Percentiles rank a stretch among this genome's conserved stretches.
Conservation (phyloP, 1,140 invertebrate genomes). For the Holcopasites calliopsidis region DNA sequence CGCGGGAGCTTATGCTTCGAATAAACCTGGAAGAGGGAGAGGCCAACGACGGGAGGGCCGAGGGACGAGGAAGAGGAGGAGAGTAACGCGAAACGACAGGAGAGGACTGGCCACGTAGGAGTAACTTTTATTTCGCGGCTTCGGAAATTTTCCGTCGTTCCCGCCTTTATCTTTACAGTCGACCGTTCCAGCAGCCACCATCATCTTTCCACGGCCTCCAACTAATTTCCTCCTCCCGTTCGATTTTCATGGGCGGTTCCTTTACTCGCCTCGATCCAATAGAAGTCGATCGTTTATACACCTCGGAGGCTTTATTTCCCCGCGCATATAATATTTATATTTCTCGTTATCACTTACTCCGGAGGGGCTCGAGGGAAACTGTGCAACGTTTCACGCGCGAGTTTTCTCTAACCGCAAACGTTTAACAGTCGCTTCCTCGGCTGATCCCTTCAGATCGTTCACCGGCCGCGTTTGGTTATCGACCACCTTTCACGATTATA, state of each 20-base stretch:
- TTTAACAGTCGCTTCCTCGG: not conserved
- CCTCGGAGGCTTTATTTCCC: conserved; percentile 55
- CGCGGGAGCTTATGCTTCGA: conserved; percentile 68
- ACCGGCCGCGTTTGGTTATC: not conserved
- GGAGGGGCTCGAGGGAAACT: not conserved
- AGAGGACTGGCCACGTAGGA: conserved; percentile 4
- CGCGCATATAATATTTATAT: conserved; percentile 74
- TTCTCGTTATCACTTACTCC: conserved; percentile 71
- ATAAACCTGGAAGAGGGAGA: conserved; percentile 65
- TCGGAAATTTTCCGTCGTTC: conserved; percentile 43
- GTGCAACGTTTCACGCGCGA: not conserved
- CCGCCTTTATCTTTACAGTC: conserved; percentile 68
- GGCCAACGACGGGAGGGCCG: not conserved
- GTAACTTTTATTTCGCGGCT: conserved; percentile 56
- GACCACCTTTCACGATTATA: conserved; percentile 20
- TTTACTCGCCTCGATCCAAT: conserved; percentile 58
- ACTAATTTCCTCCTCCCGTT: conserved; percentile 75
- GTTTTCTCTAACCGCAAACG: not conserved
- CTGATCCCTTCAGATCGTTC: conserved; percentile 19
- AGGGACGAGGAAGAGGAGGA: conserved; percentile 30
- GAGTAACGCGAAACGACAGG: conserved; percentile 20
- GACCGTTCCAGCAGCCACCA: conserved; percentile 21
- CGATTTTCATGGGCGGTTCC: conserved; percentile 70
- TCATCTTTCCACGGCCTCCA: not conserved
- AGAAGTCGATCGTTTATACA: conserved; percentile 63